Evolutionary conservation across 2,113 vertebrate genomes (phyloP).

Genomic region (Sorex araneus): DNA sequence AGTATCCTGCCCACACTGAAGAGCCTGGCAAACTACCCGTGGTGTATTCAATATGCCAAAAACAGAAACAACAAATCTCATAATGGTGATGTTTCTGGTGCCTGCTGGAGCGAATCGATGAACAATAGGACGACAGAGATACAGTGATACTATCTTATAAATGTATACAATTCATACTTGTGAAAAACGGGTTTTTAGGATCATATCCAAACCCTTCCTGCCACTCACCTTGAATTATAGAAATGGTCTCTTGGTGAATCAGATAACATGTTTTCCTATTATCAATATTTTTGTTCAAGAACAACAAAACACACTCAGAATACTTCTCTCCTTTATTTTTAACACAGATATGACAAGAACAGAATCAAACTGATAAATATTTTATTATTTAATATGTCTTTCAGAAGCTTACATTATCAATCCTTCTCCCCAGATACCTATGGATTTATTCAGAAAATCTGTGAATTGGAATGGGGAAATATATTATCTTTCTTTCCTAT

Average conservation of each 20-base stretch:
- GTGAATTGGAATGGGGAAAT: neutral
- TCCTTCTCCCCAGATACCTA: neutral
- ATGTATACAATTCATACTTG: neutral
- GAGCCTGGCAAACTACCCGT: too few species aligned
- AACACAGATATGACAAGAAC: neutral
- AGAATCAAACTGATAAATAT: neutral
- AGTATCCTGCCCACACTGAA: too few species aligned
- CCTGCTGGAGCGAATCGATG: too few species aligned
- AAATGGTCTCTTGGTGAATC: neutral
- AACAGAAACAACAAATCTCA: too few species aligned
- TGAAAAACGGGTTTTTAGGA: neutral
- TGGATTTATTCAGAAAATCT: neutral
- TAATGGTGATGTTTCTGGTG: too few species aligned
- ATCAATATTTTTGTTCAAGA: constrained; percentile 1
- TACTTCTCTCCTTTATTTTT: constrained; percentile 30
- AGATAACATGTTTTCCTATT: neutral
- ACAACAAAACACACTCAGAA: neutral
- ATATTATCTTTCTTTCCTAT: constrained; percentile 31
- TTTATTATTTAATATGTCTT: neutral
- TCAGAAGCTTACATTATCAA: neutral
- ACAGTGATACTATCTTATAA: constrained; percentile 5
- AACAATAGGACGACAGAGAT: too few species aligned
- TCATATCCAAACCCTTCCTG: neutral
- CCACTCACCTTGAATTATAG: too few species aligned
- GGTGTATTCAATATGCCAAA: too few species aligned